Base-by-base conservation (phyloP, 2,113 vertebrate genomes). In the Helogale parvula region DNA sequence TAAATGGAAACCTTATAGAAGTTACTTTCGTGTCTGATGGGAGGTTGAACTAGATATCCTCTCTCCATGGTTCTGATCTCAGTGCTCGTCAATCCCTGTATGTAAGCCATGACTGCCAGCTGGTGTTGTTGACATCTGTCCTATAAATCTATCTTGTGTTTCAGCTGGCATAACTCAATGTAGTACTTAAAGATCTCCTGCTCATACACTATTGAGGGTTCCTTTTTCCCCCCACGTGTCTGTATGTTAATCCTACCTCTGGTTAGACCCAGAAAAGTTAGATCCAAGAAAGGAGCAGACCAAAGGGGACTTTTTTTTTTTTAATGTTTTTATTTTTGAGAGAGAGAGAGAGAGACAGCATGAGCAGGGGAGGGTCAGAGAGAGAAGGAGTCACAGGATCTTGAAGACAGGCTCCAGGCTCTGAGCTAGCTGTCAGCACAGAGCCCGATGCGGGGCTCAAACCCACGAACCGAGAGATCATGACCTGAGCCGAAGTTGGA, bases 11-110 rank as follows among this genome's bases (percentile, higher is more conserved):
- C 54, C 23, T 68, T 91, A 52, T 9, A 83, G 27, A 77, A 87
- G 13, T 86, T 91, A 41, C 54, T 97, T 88, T 23, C 72, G 16
- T 89, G 69, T 86, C 96, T 97, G 27, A 83, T 93, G 82, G 35
- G 27, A 87, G 29, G 1, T 94, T 91, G 47, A 94, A 77, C 57
- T 86, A 54, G 63, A 71, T 27, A 68, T 93, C 35, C 63, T 85
- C 27, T 60, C 25, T 68, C 8, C 16, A 0, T 47, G 41, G 23
- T 76, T 92, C 66, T 87, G 19, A 83, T 66, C 31, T 96, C 38
- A 57, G 68, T 94, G 74, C 52, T 25, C 29, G 86, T 94, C 68
- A 71, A 12, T 89, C 27, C 35, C 13, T 83, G 8, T 94, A 60
- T 87, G 0, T 96, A 65, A 93, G 52, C 45, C 38, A 6, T 83